A percentile compares a stretch with the other conserved stretches of the same genome.
Evolutionary conservation across 2,797 vertebrate genomes (phyloP).

Genomic region (Nannoperca australis): DNA sequence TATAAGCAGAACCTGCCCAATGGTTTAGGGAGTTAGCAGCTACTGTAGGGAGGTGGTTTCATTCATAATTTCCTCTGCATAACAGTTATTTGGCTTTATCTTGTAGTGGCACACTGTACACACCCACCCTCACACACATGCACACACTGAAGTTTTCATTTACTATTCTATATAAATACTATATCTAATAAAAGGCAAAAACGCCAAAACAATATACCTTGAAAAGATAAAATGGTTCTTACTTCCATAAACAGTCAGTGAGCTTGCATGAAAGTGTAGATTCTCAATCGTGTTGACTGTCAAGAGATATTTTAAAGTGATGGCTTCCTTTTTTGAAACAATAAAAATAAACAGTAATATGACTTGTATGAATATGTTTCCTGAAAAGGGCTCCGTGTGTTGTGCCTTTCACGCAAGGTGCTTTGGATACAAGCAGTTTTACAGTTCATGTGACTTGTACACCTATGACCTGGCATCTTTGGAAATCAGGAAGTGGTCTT

Average conservation of each 20-base stretch:
- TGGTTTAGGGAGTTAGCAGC: conserved; percentile 35
- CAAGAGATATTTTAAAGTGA: neutral
- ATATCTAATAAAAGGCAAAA: neutral
- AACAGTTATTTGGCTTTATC: conserved; percentile 54
- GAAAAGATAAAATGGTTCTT: too few relatives aligned
- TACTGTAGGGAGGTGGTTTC: conserved; percentile 38
- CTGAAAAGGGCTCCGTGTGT: neutral
- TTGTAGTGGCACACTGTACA: conserved; percentile 31
- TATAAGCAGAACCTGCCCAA: conserved; percentile 54
- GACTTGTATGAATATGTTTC: neutral
- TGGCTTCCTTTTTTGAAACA: neutral
- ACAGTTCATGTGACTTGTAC: conserved; percentile 1
- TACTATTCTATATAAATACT: neutral
- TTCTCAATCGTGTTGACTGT: neutral
- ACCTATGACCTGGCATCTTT: conserved; percentile 5
- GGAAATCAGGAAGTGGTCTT: neutral
- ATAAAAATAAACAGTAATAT: neutral
- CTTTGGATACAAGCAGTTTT: neutral
- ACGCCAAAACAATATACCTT: neutral
- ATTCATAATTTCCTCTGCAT: conserved; percentile 64
- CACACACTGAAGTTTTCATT: conserved; percentile 8
- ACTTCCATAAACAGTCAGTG: neutral
- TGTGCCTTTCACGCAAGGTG: too few relatives aligned
- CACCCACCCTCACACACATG: neutral
- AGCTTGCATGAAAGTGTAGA: neutral